phyloP scores from a whole-genome alignment of 2,113 vertebrate genomes.

The Pelecanoides urinatrix region DNA sequence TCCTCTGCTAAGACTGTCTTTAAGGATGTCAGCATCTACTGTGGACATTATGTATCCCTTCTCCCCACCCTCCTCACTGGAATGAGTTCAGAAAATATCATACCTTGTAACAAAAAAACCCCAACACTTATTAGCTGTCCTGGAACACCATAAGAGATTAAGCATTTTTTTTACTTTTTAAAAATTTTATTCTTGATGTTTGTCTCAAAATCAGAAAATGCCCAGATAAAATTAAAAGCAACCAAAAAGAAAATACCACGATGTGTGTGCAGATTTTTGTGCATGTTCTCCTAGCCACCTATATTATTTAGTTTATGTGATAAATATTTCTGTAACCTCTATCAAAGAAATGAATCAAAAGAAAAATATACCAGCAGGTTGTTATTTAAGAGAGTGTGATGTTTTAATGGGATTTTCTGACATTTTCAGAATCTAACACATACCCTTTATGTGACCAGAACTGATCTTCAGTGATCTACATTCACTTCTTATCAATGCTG shows the following conservation, averaged over 20 bases:
- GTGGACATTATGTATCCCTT: background rate
- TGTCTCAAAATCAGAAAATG: background rate
- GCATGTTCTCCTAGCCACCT: background rate
- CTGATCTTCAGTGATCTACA: background rate
- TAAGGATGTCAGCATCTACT: background rate
- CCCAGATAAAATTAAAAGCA: background rate
- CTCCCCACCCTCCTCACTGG: background rate
- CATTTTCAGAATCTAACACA: background rate
- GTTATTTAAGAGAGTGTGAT: background rate
- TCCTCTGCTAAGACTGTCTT: background rate
- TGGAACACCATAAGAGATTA: background rate
- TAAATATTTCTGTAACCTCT: background rate
- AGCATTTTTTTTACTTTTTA: fast-evolving
- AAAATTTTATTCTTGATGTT: background rate
- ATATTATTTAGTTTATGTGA: background rate
- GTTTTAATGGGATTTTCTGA: background rate
- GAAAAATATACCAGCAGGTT: background rate
- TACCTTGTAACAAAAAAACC: background rate
- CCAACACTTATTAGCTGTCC: background rate
- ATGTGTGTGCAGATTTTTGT: background rate
- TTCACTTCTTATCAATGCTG: background rate
- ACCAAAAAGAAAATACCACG: background rate
- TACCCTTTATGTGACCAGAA: background rate
- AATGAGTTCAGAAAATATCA: background rate
- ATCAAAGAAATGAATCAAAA: background rate